Conservation (phyloP, 2,797 vertebrate species). For the Sebastolobus alascanus region DNA sequence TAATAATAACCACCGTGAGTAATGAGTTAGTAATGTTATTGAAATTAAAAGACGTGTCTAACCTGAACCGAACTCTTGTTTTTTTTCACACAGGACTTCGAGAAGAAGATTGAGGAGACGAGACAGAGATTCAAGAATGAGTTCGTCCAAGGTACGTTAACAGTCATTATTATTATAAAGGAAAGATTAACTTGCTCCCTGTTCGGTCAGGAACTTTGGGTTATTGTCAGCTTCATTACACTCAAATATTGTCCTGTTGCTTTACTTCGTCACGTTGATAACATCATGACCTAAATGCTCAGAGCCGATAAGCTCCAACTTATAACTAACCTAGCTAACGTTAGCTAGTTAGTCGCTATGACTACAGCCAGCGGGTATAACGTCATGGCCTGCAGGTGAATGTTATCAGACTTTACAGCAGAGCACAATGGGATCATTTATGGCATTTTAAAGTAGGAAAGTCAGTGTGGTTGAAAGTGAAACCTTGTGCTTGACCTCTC, state of each 20-base stretch:
- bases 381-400: neutral
- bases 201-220: neutral
- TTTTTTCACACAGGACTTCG: conserved; percentile 85
- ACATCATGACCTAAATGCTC: conserved; percentile 49
- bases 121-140: conserved; percentile 91
- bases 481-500: neutral
- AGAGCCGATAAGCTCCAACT: conserved; percentile 45
- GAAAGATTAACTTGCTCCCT: conserved; percentile 5
- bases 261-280: conserved; percentile 15
- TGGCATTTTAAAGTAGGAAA: neutral
- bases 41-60: neutral
- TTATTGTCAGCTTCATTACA: neutral
- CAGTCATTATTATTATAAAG: conserved; percentile 39
- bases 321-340: conserved; percentile 25
- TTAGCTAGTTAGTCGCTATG: conserved; percentile 17
- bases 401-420: neutral
- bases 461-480: conserved; percentile 15
- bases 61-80: conserved; percentile 41
- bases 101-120: conserved; percentile 88
- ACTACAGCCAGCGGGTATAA: neutral
- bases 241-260: neutral
- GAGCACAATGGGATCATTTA: neutral
- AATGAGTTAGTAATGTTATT: neutral
- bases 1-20: neutral
- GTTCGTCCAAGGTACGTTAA: conserved; percentile 88